phyloP scores from a whole-genome alignment of 2,888 invertebrate species.

The Drosophila anceps region DNA sequence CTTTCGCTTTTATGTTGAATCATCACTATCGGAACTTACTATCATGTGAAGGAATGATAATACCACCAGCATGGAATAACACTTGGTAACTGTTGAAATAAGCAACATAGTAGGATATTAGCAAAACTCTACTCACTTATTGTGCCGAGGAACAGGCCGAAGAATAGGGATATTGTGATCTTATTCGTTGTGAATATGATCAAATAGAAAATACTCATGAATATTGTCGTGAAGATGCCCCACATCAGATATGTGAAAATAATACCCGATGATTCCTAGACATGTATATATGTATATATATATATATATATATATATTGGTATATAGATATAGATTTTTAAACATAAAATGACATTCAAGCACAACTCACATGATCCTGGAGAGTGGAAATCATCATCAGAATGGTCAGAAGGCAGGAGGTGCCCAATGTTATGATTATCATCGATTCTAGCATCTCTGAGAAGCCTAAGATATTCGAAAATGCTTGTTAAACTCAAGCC shows the following conservation, averaged over 20 bases:
- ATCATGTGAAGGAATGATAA: slow-evolving; percentile 44
- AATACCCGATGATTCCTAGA: slow-evolving; percentile 52
- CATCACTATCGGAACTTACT: slow-evolving; percentile 46
- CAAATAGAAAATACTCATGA: slow-evolving; percentile 24
- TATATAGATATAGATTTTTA: too few relatives aligned
- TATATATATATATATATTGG: not conserved
- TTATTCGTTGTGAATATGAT: not conserved
- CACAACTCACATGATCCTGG: slow-evolving; percentile 38
- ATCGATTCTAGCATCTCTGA: slow-evolving; percentile 29
- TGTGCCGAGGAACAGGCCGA: slow-evolving; percentile 15
- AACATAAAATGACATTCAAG: not conserved
- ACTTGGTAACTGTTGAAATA: slow-evolving; percentile 39
- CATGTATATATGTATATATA: not conserved
- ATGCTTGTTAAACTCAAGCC: not conserved
- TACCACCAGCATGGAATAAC: slow-evolving; percentile 49
- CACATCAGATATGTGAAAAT: slow-evolving; percentile 48
- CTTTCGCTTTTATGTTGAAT: slow-evolving; percentile 15
- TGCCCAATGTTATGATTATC: slow-evolving; percentile 27
- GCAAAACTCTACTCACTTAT: slow-evolving; percentile 35
- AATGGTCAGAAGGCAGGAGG: slow-evolving; percentile 31
- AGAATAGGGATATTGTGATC: not conserved
- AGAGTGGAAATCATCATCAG: slow-evolving; percentile 49
- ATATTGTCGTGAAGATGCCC: slow-evolving; percentile 38
- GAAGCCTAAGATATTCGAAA: slow-evolving; percentile 30
- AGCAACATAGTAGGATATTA: slow-evolving; percentile 1